Conservation (phyloP, 2,797 vertebrate species). For the Mareca penelope region DNA sequence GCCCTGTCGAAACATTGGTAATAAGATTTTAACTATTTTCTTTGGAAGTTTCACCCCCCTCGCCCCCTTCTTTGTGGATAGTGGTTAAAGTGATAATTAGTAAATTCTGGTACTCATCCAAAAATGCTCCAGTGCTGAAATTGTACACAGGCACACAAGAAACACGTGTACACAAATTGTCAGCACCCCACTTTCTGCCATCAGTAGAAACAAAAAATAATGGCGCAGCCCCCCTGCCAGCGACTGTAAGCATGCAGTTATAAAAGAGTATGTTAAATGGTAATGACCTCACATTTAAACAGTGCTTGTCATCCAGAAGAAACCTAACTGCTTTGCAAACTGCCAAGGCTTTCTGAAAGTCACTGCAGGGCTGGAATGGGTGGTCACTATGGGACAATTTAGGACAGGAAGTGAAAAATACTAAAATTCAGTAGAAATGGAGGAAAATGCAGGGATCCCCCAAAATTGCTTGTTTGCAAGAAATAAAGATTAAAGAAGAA, state of each 20-base stretch:
- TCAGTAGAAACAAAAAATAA: neutral
- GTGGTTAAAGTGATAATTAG: conserved; percentile 63
- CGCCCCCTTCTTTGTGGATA: conserved; percentile 23
- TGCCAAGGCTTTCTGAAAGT: neutral
- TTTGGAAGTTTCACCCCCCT: conserved; percentile 58
- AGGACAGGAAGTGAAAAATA: neutral
- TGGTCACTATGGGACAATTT: neutral
- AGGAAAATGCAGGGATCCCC: neutral
- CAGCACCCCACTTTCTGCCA: neutral
- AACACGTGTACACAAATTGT: neutral
- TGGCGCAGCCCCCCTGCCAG: neutral
- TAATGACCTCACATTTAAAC: neutral
- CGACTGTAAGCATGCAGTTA: neutral
- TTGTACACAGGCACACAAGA: neutral
- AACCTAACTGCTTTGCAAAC: neutral
- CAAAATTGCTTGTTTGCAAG: neutral
- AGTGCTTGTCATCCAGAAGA: neutral
- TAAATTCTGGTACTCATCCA: conserved; percentile 46
- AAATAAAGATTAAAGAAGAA: accelerated
- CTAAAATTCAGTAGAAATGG: neutral
- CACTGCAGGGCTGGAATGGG: neutral
- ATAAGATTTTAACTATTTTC: conserved; percentile 62
- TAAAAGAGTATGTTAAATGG: neutral
- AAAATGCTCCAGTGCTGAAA: neutral
- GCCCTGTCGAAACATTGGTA: conserved; percentile 16